Percentiles rank a stretch among this genome's conserved stretches.
Conservation (phyloP, 2,113 vertebrate species). For the Psettodes erumei region DNA sequence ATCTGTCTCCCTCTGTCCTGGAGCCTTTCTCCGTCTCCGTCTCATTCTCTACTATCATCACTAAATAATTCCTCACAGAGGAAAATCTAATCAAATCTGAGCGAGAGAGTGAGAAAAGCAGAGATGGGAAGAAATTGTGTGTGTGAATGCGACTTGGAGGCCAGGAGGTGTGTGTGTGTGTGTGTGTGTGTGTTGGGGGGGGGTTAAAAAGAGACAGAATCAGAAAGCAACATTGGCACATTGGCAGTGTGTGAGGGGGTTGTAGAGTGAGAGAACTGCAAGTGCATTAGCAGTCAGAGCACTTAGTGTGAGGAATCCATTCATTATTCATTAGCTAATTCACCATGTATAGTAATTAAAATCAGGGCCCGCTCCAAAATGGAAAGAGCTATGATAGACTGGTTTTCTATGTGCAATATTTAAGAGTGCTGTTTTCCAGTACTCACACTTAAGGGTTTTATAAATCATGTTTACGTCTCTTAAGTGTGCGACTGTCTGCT, state of each 20-base stretch:
- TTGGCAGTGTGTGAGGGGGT: conserved; percentile 64
- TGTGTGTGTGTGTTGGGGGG: background rate
- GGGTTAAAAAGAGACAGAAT: conserved; percentile 56
- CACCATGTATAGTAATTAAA: conserved; percentile 86
- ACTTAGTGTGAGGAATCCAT: conserved; percentile 82
- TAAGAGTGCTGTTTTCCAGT: conserved; percentile 53
- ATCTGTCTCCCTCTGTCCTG: conserved; percentile 63
- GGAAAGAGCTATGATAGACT: conserved; percentile 76
- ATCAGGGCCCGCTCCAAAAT: conserved; percentile 77
- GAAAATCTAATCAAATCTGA: conserved; percentile 76
- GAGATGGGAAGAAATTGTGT: conserved; percentile 61
- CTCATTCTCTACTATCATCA: conserved; percentile 64
- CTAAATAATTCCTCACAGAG: conserved; percentile 77
- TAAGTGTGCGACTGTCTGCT: conserved; percentile 37
- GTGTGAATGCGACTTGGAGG: conserved; percentile 51
- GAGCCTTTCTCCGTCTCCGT: conserved; percentile 58
- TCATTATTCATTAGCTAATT: conserved; percentile 87
- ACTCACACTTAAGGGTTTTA: conserved; percentile 42
- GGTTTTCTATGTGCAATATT: conserved; percentile 63
- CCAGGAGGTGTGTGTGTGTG: background rate
- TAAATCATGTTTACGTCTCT: conserved; percentile 48
- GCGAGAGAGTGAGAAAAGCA: conserved; percentile 60
- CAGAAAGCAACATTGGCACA: conserved; percentile 66
- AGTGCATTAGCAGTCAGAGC: conserved; percentile 84
- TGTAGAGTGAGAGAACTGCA: conserved; percentile 64